Percentiles rank a stretch among this genome's conserved stretches.
phyloP scores from a whole-genome alignment of 2,113 vertebrate species.

The Oriolus oriolus region DNA sequence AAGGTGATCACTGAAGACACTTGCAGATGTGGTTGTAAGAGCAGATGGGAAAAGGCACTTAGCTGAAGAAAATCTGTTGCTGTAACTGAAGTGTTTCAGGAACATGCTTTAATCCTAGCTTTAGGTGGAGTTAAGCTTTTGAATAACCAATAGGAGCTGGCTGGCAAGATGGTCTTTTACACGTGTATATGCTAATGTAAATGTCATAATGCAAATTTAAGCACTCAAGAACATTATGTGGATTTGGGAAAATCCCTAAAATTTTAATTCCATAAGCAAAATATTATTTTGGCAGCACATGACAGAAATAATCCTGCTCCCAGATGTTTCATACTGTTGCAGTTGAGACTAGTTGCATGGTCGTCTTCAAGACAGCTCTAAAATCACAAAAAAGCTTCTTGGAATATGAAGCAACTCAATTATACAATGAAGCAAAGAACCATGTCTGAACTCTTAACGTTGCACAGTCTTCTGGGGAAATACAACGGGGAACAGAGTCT shows the following conservation, averaged over 20 bases:
- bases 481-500: neutral
- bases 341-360: neutral
- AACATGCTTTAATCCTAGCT: conserved; percentile 40
- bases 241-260: conserved; percentile 54
- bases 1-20: neutral
- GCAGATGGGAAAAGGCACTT: conserved; percentile 6
- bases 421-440: neutral
- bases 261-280: conserved; percentile 63
- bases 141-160: conserved; percentile 11
- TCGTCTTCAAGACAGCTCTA: neutral
- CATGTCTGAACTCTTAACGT: neutral
- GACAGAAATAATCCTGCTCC: conserved; percentile 53
- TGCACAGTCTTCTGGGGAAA: neutral
- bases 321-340: conserved; percentile 27
- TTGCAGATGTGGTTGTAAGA: neutral
- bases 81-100: neutral
- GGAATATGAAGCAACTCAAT: neutral
- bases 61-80: conserved; percentile 3
- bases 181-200: conserved; percentile 34
- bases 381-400: conserved; percentile 11
- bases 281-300: conserved; percentile 51
- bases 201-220: conserved; percentile 39
- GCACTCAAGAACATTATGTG: conserved; percentile 14
- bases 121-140: conserved; percentile 39
- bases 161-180: conserved; percentile 20